Base-by-base conservation (phyloP, 2,797 vertebrate species). In the Miichthys miiuy region DNA sequence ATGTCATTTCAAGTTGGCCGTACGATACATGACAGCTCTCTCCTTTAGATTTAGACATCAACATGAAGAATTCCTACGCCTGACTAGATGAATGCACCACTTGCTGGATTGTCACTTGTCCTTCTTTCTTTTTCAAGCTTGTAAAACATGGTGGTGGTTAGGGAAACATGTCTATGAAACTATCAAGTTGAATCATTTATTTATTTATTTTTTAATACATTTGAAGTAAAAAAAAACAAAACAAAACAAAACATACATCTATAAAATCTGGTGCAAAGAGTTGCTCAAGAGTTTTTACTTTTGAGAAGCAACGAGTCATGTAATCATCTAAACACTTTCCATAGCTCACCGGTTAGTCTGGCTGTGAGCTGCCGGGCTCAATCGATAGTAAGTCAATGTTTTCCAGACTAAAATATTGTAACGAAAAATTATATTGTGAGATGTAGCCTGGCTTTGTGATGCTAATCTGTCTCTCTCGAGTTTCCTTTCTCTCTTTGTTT, bases 401-500 rank as follows among this genome's bases (percentile, higher is more conserved):
- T 81, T 82, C 54, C 52, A 72, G 64, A 73, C 75, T 61, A 58
- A 88, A 77, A 84, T 72, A 51, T 66, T 81, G 61, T 54, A 72
- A 72, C 1, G 3, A 84, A 74, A 70, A 65, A 82, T 82, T 48
- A 52, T 58, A 72, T 54, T 62, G 70, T 69, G 34, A 77, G 56
- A 80, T 70, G 41, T 38, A 27, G 23, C 61, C 50, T 74, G 56
- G 66, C 57, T 82, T 71, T 73, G 69, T 81, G 80, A 71, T 7
- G 44, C 57, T 68, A 58, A 77, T 86, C 77, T 38, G 38, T 68
- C 51, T 64, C 47, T 42, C 11, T 7, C 20, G n/a, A 44, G n/a
- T 62, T 42, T 58, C 50, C 30, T 52, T 52, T 52, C 20, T 56
- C n/a, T 23, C 41, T 38, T 13, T 67, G 56, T 27, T 70, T 50